Conservation (phyloP, 2,888 invertebrate genomes). For the Alcis repandata region DNA sequence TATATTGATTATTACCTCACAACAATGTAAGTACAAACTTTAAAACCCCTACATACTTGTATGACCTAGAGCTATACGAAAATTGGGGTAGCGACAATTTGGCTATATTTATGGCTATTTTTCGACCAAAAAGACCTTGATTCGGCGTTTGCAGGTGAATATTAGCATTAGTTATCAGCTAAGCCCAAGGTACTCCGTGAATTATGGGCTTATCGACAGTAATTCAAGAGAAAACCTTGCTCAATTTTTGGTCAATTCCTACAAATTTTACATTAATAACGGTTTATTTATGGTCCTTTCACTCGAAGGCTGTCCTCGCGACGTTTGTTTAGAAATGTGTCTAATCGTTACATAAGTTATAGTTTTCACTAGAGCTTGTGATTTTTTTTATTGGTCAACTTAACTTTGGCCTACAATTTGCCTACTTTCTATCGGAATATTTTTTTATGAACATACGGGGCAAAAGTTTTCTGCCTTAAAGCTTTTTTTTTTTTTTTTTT, state of each 20-base stretch:
- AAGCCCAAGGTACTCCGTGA: constrained; percentile 52
- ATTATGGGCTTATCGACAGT: constrained; percentile 40
- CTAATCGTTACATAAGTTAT: constrained; percentile 8
- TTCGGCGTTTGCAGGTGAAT: constrained; percentile 45
- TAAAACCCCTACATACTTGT: neutral
- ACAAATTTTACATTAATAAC: neutral
- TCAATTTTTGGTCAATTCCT: neutral
- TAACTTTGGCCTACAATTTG: neutral
- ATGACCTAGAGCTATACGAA: neutral
- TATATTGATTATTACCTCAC: constrained; percentile 58
- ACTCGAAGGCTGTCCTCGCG: constrained; percentile 5
- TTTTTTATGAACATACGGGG: no score
- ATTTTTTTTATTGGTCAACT: neutral
- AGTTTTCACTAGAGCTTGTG: neutral
- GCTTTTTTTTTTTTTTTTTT: no score
- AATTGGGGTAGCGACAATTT: constrained; percentile 31
- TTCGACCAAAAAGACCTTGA: constrained; percentile 58
- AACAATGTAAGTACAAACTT: constrained; percentile 71
- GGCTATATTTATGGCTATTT: constrained; percentile 43
- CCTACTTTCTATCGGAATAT: no score
- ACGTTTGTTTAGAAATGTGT: constrained; percentile 1
- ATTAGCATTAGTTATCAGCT: constrained; percentile 53
- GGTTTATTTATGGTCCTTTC: constrained; percentile 30
- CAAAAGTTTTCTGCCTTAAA: no score
- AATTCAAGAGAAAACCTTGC: constrained; percentile 38